Evolutionary conservation across 2,888 invertebrate species (phyloP).

Genomic region (Athalia cordata): DNA sequence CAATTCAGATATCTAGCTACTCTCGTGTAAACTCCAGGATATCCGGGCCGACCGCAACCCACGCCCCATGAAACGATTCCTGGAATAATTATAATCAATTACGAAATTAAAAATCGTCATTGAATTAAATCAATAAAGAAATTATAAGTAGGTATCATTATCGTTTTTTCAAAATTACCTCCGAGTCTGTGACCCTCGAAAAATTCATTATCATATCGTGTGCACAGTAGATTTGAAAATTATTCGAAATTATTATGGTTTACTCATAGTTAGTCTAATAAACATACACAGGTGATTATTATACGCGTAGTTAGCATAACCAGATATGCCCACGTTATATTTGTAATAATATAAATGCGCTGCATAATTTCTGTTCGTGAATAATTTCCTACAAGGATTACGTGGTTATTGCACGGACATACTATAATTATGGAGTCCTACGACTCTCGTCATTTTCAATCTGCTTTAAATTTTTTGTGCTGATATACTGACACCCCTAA

Average conservation of each 20-base stretch:
- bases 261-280: neutral
- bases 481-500: too few relatives aligned
- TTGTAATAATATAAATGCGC: neutral
- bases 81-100: constrained; percentile 67
- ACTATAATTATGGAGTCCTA: too few relatives aligned
- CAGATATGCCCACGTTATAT: neutral
- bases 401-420: neutral
- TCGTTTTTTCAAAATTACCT: too few relatives aligned
- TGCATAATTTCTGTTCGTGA: neutral
- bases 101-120: neutral
- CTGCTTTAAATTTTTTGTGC: too few relatives aligned
- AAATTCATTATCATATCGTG: constrained; percentile 1
- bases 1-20: constrained; percentile 83
- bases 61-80: constrained; percentile 92
- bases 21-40: constrained; percentile 85
- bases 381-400: neutral
- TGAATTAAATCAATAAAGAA: too few relatives aligned
- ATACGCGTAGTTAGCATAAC: neutral
- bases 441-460: too few relatives aligned
- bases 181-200: too few relatives aligned
- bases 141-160: too few relatives aligned
- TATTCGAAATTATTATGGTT: constrained; percentile 6
- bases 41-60: constrained; percentile 84
- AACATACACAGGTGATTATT: neutral
- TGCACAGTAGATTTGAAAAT: constrained; percentile 8